A percentile compares a stretch with the other conserved stretches of the same genome.
Conservation (phyloP, 2,113 vertebrate genomes). For the Gorilla gorilla region DNA sequence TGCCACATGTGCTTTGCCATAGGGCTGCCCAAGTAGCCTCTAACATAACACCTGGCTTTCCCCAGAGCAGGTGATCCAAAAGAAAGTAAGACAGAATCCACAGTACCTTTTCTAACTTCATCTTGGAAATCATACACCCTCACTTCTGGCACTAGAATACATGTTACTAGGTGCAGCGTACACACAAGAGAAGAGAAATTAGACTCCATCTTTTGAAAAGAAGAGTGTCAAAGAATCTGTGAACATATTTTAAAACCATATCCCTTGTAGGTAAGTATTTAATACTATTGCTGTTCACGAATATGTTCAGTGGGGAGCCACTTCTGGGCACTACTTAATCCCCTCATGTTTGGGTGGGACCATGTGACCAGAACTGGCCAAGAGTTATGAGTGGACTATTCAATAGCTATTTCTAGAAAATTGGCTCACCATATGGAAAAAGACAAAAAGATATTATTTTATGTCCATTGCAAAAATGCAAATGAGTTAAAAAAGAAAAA, state of each 20-base stretch:
- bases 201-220: background rate
- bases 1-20: background rate
- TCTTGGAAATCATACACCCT: background rate
- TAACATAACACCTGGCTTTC: background rate
- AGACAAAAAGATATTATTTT: background rate
- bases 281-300: background rate
- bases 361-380: background rate
- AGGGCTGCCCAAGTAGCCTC: background rate
- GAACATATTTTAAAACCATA: background rate
- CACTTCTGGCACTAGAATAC: background rate
- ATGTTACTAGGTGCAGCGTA: background rate
- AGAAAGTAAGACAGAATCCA: background rate
- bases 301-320: background rate
- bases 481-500: slow-evolving; percentile 17
- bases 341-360: background rate
- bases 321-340: background rate
- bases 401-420: background rate
- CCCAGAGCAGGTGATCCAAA: background rate
- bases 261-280: background rate
- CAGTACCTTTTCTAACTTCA: background rate
- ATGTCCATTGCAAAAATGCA: background rate
- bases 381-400: background rate
- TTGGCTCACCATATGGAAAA: background rate
- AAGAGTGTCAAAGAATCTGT: background rate
- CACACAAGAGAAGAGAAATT: background rate